These are phyloP conservation scores for Carcinoscorpius rotundicauda DNA, from an alignment of 1,140 invertebrate species.

Conservation along the genomic window DNA sequence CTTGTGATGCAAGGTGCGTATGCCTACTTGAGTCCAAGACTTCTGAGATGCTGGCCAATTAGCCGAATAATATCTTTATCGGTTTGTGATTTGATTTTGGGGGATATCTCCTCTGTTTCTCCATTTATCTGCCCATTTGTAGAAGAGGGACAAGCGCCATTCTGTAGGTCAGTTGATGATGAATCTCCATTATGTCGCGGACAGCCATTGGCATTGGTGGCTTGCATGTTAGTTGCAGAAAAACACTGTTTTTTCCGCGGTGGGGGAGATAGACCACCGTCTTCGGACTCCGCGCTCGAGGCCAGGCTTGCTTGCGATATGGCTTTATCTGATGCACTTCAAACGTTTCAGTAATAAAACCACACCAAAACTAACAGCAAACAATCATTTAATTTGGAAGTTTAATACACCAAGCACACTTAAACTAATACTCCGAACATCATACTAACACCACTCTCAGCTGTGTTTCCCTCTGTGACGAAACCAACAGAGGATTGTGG, in stretches of 20 bases:
- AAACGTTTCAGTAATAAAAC: too few species aligned
- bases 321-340: conserved; percentile 2
- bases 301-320: conserved; percentile 60
- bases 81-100: conserved; percentile 54
- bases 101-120: conserved; percentile 25
- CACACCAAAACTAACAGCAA: too few species aligned
- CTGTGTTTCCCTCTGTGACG: too few species aligned
- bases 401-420: too few species aligned
- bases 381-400: too few species aligned
- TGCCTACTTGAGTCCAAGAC: conserved; percentile 79
- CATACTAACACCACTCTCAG: too few species aligned
- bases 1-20: not conserved
- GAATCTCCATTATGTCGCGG: conserved; percentile 13
- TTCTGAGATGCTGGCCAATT: conserved; percentile 87
- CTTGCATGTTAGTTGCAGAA: conserved; percentile 25
- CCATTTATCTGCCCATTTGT: conserved; percentile 43
- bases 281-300: conserved; percentile 78
- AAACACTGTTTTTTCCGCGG: conserved; percentile 76
- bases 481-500: too few species aligned
- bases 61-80: conserved; percentile 90
- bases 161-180: conserved; percentile 31
- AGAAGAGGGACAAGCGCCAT: conserved; percentile 30
- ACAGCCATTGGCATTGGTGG: conserved; percentile 24
- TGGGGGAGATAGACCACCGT: conserved; percentile 78
- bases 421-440: too few species aligned